Percentiles rank a stretch among this genome's conserved stretches.
Conservation (phyloP, 2,797 vertebrate species). For the Dendrocincla fuliginosa region DNA sequence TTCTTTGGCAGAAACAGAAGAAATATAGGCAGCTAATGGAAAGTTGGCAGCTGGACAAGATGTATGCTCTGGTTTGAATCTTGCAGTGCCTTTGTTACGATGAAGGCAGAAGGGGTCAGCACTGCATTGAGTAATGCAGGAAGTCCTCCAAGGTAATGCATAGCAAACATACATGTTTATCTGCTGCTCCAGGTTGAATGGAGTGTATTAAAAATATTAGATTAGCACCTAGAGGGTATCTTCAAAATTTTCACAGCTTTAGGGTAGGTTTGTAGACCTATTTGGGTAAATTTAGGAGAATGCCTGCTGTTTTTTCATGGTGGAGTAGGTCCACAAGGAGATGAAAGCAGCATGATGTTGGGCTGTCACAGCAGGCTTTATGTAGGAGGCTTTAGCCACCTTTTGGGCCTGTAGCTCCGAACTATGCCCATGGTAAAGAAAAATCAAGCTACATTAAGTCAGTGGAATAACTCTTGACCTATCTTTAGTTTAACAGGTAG, state of each 20-base stretch:
- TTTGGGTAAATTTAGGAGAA: neutral
- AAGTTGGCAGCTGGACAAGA: constrained; percentile 15
- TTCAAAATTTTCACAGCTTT: neutral
- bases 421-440: neutral
- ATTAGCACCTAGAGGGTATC: neutral
- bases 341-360: accelerated
- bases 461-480: neutral
- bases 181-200: neutral
- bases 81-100: neutral
- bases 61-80: neutral
- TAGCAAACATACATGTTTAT: neutral
- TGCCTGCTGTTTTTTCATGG: accelerated
- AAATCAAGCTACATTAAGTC: neutral
- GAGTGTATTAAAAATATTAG: neutral
- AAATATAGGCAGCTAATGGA: constrained; percentile 1
- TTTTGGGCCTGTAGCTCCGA: neutral
- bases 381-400: neutral
- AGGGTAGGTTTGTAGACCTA: neutral
- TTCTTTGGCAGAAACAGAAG: neutral
- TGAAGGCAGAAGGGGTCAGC: constrained; percentile 31
- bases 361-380: neutral
- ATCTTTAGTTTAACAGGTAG: neutral
- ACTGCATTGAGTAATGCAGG: neutral
- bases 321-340: neutral
- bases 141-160: neutral